A percentile compares a stretch with the other conserved stretches of the same genome.
phyloP scores from a whole-genome alignment of 2,113 vertebrate genomes.

The Bagarius yarrelli region DNA sequence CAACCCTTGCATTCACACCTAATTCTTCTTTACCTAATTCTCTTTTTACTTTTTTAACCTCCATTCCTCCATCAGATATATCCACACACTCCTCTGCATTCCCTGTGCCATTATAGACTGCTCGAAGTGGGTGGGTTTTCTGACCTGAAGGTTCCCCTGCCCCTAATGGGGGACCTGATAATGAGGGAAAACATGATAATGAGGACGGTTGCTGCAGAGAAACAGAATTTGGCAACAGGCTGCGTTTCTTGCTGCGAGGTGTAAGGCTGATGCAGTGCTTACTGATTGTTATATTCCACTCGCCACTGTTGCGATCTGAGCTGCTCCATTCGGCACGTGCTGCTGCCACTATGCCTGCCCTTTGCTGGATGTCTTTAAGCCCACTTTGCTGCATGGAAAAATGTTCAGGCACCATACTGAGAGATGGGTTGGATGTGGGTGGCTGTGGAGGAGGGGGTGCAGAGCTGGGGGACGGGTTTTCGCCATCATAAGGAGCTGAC shows the following conservation, averaged over 20 bases:
- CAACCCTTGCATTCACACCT: slow-evolving; percentile 53
- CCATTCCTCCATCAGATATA: slow-evolving; percentile 66
- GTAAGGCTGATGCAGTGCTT: slow-evolving; percentile 75
- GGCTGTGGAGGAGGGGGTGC: slow-evolving; percentile 60
- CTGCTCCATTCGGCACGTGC: slow-evolving; percentile 70
- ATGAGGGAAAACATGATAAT: background rate
- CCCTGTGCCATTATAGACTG: slow-evolving; percentile 64
- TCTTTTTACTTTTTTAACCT: slow-evolving; percentile 80
- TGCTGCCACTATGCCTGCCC: slow-evolving; percentile 66
- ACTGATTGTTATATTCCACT: slow-evolving; percentile 75
- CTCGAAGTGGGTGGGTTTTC: slow-evolving; percentile 51
- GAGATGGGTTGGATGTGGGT: slow-evolving; percentile 60
- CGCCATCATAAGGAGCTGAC: slow-evolving; percentile 93
- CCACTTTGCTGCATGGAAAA: slow-evolving; percentile 62
- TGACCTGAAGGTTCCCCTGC: slow-evolving; percentile 42
- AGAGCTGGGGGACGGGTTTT: slow-evolving; percentile 75
- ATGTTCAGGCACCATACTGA: slow-evolving; percentile 70
- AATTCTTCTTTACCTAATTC: slow-evolving; percentile 67
- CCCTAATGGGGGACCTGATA: slow-evolving; percentile 38
- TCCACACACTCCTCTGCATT: slow-evolving; percentile 61
- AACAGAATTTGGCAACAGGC: slow-evolving; percentile 66
- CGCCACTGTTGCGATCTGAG: slow-evolving; percentile 74
- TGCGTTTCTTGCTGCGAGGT: slow-evolving; percentile 88
- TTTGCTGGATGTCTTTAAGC: slow-evolving; percentile 58
- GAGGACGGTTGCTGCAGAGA: slow-evolving; percentile 58